phyloP scores from a whole-genome alignment of 1,140 invertebrate species.

The Macrotrachela quadricornifera region DNA sequence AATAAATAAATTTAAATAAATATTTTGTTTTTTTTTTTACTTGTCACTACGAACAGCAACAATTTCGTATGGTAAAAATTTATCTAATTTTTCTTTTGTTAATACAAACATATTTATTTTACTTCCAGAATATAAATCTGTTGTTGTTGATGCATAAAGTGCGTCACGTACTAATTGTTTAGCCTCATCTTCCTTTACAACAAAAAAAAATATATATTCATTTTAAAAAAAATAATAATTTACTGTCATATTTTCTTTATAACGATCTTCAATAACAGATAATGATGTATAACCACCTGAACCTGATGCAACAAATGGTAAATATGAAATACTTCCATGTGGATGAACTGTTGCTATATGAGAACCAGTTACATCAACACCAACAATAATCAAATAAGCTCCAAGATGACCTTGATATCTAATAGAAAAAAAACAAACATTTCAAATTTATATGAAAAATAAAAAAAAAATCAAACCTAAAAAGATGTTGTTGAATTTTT shows the following conservation, averaged over 20 bases:
- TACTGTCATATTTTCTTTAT: slow-evolving; percentile 51
- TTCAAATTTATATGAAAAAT: too few relatives aligned
- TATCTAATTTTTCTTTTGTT: slow-evolving; percentile 44
- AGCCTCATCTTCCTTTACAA: slow-evolving; percentile 60
- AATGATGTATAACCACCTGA: slow-evolving; percentile 88
- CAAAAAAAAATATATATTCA: too few relatives aligned
- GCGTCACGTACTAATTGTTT: slow-evolving; percentile 70
- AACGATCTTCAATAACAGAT: slow-evolving; percentile 72
- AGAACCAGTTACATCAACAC: slow-evolving; percentile 61
- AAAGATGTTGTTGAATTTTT: slow-evolving; percentile 75
- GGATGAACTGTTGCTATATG: slow-evolving; percentile 76
- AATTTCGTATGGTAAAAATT: slow-evolving; percentile 63
- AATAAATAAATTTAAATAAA: slow-evolving; percentile 1
- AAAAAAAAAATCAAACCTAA: slow-evolving; percentile 25
- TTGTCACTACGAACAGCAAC: slow-evolving; percentile 31
- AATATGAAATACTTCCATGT: slow-evolving; percentile 70
- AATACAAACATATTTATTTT: slow-evolving; percentile 87
- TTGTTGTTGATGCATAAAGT: slow-evolving; percentile 81
- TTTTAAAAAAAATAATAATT: too few relatives aligned
- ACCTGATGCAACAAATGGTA: slow-evolving; percentile 68
- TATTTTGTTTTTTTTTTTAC: slow-evolving; percentile 35
- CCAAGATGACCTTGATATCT: slow-evolving; percentile 62
- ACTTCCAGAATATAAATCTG: slow-evolving; percentile 85
- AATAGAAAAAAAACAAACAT: too few relatives aligned
- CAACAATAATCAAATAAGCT: slow-evolving; percentile 77